Evolutionary conservation across 1,140 invertebrate genomes (phyloP).

Genomic region (Zaprionus gabonicus): DNA sequence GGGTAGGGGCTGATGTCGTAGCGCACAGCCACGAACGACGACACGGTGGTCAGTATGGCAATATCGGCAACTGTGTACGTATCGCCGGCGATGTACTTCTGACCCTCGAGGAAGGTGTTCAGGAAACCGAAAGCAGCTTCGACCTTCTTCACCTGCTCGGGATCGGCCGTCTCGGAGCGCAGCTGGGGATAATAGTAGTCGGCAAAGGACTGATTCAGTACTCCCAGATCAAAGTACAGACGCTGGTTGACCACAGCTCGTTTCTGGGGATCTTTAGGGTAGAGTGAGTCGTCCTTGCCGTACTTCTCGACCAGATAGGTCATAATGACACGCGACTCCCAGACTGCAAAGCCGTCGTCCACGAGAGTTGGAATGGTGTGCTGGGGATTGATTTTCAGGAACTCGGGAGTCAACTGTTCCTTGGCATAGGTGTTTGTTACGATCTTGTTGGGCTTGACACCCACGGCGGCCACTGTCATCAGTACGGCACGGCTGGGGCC

Average conservation of each 20-base stretch:
- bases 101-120: slow-evolving; percentile 88
- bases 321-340: slow-evolving; percentile 90
- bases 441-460: slow-evolving; percentile 90
- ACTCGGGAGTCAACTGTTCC: slow-evolving; percentile 90
- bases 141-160: slow-evolving; percentile 87
- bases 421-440: slow-evolving; percentile 87
- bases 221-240: slow-evolving; percentile 90
- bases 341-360: slow-evolving; percentile 88
- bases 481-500: slow-evolving; percentile 89
- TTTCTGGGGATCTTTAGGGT: slow-evolving; percentile 88
- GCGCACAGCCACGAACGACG: slow-evolving; percentile 88
- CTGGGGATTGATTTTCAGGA: slow-evolving; percentile 86
- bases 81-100: slow-evolving; percentile 88
- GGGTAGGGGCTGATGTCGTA: slow-evolving; percentile 88
- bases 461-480: slow-evolving; percentile 89
- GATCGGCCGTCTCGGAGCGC: slow-evolving; percentile 87
- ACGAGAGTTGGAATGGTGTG: slow-evolving; percentile 89
- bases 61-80: slow-evolving; percentile 91
- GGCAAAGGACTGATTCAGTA: slow-evolving; percentile 87
- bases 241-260: slow-evolving; percentile 90
- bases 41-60: slow-evolving; percentile 86
- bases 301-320: slow-evolving; percentile 89
- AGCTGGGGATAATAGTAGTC: slow-evolving; percentile 90
- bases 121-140: slow-evolving; percentile 87
- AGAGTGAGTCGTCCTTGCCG: slow-evolving; percentile 88